These are phyloP conservation scores for Ceratitis capitata DNA, from an alignment of 1,140 invertebrate species.

Conservation along the genomic window DNA sequence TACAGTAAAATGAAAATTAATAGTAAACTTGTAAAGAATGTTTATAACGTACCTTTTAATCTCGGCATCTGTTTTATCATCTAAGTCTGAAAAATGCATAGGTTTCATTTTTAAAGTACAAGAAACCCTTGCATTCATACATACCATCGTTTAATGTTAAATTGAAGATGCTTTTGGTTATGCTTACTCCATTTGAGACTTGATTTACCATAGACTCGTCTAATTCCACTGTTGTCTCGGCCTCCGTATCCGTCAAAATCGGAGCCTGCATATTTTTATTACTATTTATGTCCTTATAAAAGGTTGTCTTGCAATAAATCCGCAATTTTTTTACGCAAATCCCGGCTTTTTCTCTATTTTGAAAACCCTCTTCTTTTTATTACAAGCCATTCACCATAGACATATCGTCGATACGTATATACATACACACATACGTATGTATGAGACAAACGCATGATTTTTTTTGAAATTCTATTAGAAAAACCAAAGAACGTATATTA, in stretches of 20 bases:
- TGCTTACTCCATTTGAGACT: constrained; percentile 11
- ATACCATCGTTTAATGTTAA: constrained; percentile 43
- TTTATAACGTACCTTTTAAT: constrained; percentile 39
- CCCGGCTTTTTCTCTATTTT: too few relatives aligned
- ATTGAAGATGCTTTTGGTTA: constrained; percentile 42
- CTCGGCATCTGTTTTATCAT: neutral
- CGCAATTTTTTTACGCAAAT: too few relatives aligned
- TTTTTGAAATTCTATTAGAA: too few relatives aligned
- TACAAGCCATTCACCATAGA: neutral
- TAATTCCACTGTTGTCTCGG: constrained; percentile 40
- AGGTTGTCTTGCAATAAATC: too few relatives aligned
- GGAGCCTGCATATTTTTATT: neutral
- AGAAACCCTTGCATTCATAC: neutral
- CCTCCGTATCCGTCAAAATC: constrained; percentile 41
- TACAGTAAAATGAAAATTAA: neutral
- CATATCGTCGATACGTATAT: too few relatives aligned
- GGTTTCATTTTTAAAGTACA: neutral
- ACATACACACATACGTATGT: too few relatives aligned
- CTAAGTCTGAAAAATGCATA: neutral
- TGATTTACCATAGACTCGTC: constrained; percentile 12
- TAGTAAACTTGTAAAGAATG: neutral
- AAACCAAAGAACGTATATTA: too few relatives aligned
- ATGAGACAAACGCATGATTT: too few relatives aligned
- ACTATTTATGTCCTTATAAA: too few relatives aligned
- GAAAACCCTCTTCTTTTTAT: neutral